These are phyloP conservation scores for Promerops cafer DNA, from an alignment of 2,113 vertebrate species.

Conservation along the genomic window DNA sequence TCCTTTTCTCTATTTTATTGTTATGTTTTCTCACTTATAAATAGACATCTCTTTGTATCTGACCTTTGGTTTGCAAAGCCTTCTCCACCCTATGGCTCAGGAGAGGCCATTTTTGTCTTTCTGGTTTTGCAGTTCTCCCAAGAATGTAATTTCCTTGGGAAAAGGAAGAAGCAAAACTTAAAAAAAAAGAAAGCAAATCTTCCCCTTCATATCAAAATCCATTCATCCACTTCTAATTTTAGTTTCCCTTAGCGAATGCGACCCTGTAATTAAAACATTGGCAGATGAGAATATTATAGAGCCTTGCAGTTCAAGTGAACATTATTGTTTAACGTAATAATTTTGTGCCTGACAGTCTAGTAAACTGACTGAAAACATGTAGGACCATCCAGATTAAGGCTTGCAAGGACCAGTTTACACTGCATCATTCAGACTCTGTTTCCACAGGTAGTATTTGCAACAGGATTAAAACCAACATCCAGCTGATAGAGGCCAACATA, in stretches of 20 bases:
- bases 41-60: slow-evolving; percentile 17
- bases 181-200: slow-evolving; percentile 12
- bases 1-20: background rate
- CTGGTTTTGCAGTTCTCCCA: slow-evolving; percentile 68
- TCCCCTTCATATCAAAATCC: slow-evolving; percentile 68
- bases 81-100: slow-evolving; percentile 54
- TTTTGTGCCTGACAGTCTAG: slow-evolving; percentile 32
- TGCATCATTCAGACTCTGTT: background rate
- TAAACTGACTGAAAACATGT: slow-evolving; percentile 3
- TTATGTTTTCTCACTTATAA: slow-evolving; percentile 10
- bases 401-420: background rate
- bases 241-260: slow-evolving; percentile 45
- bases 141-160: slow-evolving; percentile 65
- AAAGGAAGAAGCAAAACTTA: slow-evolving; percentile 1
- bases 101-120: slow-evolving; percentile 47
- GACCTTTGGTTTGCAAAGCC: slow-evolving; percentile 38
- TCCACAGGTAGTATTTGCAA: background rate
- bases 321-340: slow-evolving; percentile 50
- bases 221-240: slow-evolving; percentile 70
- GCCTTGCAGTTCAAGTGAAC: slow-evolving; percentile 46
- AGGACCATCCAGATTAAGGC: background rate
- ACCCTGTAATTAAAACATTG: slow-evolving; percentile 73
- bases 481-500: background rate
- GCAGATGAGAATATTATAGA: slow-evolving; percentile 69
- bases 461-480: background rate